Conservation (phyloP, 1,140 invertebrate genomes). For the Elymnias hypermnestra region DNA sequence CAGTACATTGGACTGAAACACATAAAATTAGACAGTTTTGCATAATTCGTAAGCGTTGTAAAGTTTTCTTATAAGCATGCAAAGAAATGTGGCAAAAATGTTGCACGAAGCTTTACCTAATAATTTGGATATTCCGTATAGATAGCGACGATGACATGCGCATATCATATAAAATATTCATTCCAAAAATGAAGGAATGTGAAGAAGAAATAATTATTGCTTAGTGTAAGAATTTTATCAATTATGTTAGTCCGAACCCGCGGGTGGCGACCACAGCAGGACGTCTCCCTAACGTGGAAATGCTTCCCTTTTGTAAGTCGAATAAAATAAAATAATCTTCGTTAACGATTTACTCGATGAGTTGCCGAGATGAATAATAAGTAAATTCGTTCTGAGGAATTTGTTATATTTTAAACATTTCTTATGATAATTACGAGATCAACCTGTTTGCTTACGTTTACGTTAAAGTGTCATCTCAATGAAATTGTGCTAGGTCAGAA, state of each 20-base stretch:
- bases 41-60: no score
- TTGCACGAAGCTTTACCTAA: background rate
- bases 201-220: slow-evolving; percentile 35
- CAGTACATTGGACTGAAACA: no score
- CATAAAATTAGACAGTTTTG: no score
- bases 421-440: no score
- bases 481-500: no score
- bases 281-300: slow-evolving; percentile 30
- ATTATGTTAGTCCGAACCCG: slow-evolving; percentile 47
- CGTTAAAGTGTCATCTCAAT: no score
- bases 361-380: slow-evolving; percentile 5
- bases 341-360: slow-evolving; percentile 2
- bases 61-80: no score
- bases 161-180: background rate
- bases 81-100: no score
- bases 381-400: background rate
- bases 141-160: background rate
- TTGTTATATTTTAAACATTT: no score
- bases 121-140: background rate
- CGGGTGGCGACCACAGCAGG: slow-evolving; percentile 43
- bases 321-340: slow-evolving; percentile 14
- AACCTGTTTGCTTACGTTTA: no score
- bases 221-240: slow-evolving; percentile 62
- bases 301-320: slow-evolving; percentile 25
- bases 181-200: slow-evolving; percentile 39